phyloP scores from a whole-genome alignment of 30 jellyfish, hydroid and myxozoan genomes.

The Aurelia aurita region DNA sequence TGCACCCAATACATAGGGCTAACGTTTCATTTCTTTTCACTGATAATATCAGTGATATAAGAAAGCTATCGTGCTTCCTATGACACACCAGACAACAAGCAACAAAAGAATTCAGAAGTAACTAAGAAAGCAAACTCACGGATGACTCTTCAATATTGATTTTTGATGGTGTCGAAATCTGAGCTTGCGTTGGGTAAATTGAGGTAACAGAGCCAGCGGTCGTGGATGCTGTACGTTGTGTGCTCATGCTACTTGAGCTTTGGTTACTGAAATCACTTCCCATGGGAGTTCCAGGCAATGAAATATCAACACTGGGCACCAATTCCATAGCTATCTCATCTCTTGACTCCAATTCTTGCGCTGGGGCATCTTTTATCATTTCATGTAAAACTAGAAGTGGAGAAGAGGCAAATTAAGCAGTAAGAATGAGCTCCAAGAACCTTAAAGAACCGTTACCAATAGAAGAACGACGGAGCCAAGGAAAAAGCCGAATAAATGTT shows the following conservation, averaged over 20 bases:
- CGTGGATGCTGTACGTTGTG: conserved; percentile 58
- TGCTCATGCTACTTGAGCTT: conserved; percentile 66
- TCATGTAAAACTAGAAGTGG: conserved; percentile 44
- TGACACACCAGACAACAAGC: no score
- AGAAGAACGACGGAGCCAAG: no score
- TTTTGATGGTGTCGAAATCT: conserved; percentile 81
- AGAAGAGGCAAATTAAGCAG: no score
- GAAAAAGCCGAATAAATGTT: no score
- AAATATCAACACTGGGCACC: conserved; percentile 52
- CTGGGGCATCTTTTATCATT: conserved; percentile 61
- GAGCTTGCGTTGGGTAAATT: conserved; percentile 77
- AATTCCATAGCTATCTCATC: conserved; percentile 51
- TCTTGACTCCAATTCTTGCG: conserved; percentile 9
- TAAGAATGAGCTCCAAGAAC: no score
- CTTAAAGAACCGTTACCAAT: not conserved
- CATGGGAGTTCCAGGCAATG: conserved; percentile 99
- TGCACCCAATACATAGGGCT: no score
- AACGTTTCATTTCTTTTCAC: no score
- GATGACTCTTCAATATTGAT: conserved; percentile 34
- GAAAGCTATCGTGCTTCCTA: no score
- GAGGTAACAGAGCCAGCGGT: conserved; percentile 53
- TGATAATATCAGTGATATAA: no score
- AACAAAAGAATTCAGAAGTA: not conserved
- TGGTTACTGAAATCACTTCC: conserved; percentile 86
- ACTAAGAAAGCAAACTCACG: conserved; percentile 14